These are phyloP conservation scores for Ovis aries DNA, from an alignment of 2,113 vertebrate genomes.

Conservation along the genomic window ARS-UI_Ramb_v3.0 NC_056070.1:27057501-27058000, in stretches of 20 bases:
- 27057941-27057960: not conserved
- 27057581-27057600: not conserved
- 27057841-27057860: not conserved
- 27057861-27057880: not conserved
- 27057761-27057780: not conserved
- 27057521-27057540: not conserved
- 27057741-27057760: not conserved
- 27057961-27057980: not conserved
- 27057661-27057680: not conserved
- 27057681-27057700: not conserved
- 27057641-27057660: not conserved
- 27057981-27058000: not conserved
- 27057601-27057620: not conserved
- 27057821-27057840: not conserved
- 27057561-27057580: not conserved
- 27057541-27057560: not conserved
- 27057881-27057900: not conserved
- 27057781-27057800: not conserved
- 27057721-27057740: not conserved
- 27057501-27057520: not conserved
- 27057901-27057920: not conserved
- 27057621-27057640: not conserved
- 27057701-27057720: not conserved
- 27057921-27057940: fast-evolving
- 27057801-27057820: not conserved